A percentile compares a stretch with the other conserved stretches of the same genome.
These are phyloP conservation scores for Zaprionus obscuricornis DNA, from an alignment of 2,888 invertebrate genomes.

Conservation along the genomic window DNA sequence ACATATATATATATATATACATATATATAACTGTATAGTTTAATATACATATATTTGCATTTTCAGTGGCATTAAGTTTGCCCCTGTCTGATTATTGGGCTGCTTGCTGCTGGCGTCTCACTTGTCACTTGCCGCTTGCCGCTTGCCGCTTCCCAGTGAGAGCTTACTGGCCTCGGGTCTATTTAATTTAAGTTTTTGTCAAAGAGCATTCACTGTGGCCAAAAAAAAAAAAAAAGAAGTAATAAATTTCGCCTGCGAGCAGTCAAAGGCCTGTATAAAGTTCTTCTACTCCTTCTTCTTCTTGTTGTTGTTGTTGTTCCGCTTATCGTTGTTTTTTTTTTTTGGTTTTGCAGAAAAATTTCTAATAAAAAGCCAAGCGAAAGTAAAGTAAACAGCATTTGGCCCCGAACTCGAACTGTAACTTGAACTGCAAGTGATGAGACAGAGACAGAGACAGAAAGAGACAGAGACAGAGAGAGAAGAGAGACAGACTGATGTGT, in stretches of 20 bases:
- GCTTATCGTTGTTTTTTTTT: slow-evolving; percentile 2
- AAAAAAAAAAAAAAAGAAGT: slow-evolving; percentile 53
- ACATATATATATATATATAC: no score
- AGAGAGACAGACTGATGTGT: no score
- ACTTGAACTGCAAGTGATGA: no score
- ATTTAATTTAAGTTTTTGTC: slow-evolving; percentile 55
- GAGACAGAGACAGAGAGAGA: no score
- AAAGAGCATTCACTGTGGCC: slow-evolving; percentile 47
- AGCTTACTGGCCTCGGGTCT: slow-evolving; percentile 17
- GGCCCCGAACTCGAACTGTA: slow-evolving; percentile 23
- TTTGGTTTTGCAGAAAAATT: slow-evolving; percentile 29
- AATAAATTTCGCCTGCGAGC: slow-evolving; percentile 46
- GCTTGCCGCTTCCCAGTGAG: neutral
- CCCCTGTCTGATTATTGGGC: slow-evolving; percentile 18
- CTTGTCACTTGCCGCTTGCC: no score
- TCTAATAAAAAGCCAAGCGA: slow-evolving; percentile 56
- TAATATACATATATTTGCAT: no score
- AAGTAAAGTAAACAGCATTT: slow-evolving; percentile 60
- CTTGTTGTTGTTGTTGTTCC: neutral
- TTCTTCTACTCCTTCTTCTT: neutral
- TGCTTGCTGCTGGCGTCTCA: no score
- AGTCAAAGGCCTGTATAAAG: slow-evolving; percentile 29
- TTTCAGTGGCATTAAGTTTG: slow-evolving; percentile 26
- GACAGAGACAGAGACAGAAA: no score
- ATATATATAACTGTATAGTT: no score